Base-by-base conservation (phyloP, 2,888 invertebrate species). In the Leptothorax acervorum region DNA sequence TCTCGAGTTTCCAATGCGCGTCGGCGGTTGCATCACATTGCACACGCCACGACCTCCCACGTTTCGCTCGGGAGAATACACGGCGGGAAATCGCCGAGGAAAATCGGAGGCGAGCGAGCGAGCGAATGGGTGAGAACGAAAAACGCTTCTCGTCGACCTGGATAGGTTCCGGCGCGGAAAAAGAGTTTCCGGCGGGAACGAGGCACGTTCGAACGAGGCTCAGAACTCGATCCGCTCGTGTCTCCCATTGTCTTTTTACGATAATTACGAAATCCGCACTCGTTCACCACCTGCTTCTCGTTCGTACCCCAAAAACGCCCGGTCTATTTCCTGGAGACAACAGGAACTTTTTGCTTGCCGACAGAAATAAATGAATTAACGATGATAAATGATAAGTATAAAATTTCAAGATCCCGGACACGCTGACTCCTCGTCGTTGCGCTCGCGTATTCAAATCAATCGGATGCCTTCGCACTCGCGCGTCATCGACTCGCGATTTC, bases 131-230 rank as follows among this genome's bases (percentile, higher is more conserved):
- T 53, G 78, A 82, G 39, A 76, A 81, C 79, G 62, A 66, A 79
- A 87, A 75, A 55, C n/a, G 42, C 18, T 66, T 68, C 78, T 66
- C 87, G 60, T 51, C 79, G 85, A 88, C 87, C 89, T 78, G 83
- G 82, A 89, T 86, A 87, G 66, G 74, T 85, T 82, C 57, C 70
- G 63, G 45, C 71, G 82, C 65, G 74, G 86, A 79, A 88, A 88
- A 82, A 74, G 55, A 78, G 71, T 62, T 87, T 85, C 55, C 73
- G 62, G 35, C 57, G 31, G 35, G 79, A 71, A 71, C 23, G 48
- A 79, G 60, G 15, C 35, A 48, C 51, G 70, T 60, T 79, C 70
- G 31, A 68, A 53, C 39, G 35, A 76, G 75, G 39, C 65, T n/a
- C 35, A n/a, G 31, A 35, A 35, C 35, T 5, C 35, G 35, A 63